phyloP scores from a whole-genome alignment of 2,888 invertebrate genomes.

The Cryptosula pallasiana region DNA sequence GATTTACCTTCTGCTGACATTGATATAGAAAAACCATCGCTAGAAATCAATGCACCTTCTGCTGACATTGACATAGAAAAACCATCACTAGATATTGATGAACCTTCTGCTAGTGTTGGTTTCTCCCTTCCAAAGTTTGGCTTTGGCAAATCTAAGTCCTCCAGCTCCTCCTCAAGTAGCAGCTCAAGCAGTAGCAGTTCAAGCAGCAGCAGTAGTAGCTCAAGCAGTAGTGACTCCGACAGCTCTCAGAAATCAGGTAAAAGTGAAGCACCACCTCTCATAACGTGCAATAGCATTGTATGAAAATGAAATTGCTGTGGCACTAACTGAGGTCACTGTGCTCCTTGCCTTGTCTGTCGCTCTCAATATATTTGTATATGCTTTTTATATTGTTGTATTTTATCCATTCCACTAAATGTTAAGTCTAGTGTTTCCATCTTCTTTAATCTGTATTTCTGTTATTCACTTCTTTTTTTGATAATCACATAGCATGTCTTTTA shows the following conservation, averaged over 20 bases:
- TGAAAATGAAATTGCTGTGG: too few relatives aligned
- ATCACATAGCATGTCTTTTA: too few relatives aligned
- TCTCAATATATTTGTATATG: too few relatives aligned
- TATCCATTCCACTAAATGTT: too few relatives aligned
- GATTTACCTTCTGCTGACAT: background rate
- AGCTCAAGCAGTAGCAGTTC: background rate
- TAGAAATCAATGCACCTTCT: background rate
- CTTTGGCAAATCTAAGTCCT: background rate
- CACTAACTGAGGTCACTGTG: too few relatives aligned
- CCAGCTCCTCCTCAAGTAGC: background rate
- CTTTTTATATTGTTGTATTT: too few relatives aligned
- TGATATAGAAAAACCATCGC: background rate
- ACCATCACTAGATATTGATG: background rate
- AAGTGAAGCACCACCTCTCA: too few relatives aligned
- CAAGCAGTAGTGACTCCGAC: background rate
- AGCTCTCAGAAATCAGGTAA: background rate
- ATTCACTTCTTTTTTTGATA: too few relatives aligned
- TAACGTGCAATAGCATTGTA: too few relatives aligned
- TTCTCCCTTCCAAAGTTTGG: background rate
- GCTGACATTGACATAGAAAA: constrained; percentile 3
- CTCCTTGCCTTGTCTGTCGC: too few relatives aligned
- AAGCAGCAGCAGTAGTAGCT: constrained; percentile 18
- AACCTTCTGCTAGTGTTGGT: background rate
- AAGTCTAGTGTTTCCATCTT: too few relatives aligned
- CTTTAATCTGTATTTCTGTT: too few relatives aligned